These are phyloP conservation scores for Elmis aenea DNA, from an alignment of 2,888 invertebrate species.

Conservation along the genomic window DNA sequence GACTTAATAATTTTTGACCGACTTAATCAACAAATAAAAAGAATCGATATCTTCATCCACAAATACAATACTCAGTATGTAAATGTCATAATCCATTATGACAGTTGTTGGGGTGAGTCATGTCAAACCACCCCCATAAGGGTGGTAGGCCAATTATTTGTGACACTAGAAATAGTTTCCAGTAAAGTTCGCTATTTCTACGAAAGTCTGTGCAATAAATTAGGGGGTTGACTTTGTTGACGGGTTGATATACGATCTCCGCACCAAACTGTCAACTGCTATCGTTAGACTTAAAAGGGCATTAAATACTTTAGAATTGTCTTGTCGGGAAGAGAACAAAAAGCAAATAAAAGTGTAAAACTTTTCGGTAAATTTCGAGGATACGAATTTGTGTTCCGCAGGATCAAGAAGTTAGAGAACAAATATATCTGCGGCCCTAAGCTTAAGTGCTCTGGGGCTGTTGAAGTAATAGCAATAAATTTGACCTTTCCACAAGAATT, in stretches of 20 bases:
- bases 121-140: constrained; percentile 16
- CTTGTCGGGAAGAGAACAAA: too few relatives aligned
- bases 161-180: constrained; percentile 8
- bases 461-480: too few relatives aligned
- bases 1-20: too few relatives aligned
- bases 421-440: too few relatives aligned
- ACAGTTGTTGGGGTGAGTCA: constrained; percentile 14
- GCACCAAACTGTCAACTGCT: constrained; percentile 2
- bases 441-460: too few relatives aligned
- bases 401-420: too few relatives aligned
- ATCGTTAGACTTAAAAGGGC: constrained; percentile 3
- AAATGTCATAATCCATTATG: constrained; percentile 12
- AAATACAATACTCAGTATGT: constrained; percentile 5
- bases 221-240: constrained; percentile 8
- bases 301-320: constrained; percentile 5
- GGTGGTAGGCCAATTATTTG: constrained; percentile 16
- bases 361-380: too few relatives aligned
- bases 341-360: too few relatives aligned
- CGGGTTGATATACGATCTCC: constrained; percentile 12
- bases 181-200: neutral
- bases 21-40: too few relatives aligned
- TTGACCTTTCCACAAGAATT: too few relatives aligned
- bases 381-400: too few relatives aligned
- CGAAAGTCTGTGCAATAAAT: constrained; percentile 1
- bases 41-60: too few relatives aligned